These are phyloP conservation scores for Podarcis raffonei DNA, from an alignment of 2,113 vertebrate genomes.

Conservation along the genomic window DNA sequence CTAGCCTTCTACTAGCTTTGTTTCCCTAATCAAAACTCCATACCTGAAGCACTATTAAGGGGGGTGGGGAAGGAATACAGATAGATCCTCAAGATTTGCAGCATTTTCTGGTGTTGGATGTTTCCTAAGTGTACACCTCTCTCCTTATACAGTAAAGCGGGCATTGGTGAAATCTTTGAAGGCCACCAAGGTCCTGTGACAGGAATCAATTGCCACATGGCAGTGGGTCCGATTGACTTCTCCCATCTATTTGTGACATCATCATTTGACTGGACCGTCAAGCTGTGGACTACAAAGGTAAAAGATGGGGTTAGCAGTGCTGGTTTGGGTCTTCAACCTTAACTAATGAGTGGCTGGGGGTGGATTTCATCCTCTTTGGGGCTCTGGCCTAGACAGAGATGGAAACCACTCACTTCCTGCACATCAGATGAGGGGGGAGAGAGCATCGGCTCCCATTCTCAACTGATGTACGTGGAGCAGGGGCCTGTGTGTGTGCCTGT, in stretches of 20 bases:
- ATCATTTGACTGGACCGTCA: constrained; percentile 98
- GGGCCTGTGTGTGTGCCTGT: neutral
- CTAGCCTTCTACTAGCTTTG: neutral
- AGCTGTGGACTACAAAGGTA: constrained; percentile 99
- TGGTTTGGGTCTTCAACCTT: neutral
- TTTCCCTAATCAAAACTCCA: neutral
- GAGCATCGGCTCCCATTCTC: neutral
- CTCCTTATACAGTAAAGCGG: constrained; percentile 87
- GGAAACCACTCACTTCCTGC: neutral
- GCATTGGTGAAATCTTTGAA: constrained; percentile 97
- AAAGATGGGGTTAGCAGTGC: constrained; percentile 9
- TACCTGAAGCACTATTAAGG: neutral
- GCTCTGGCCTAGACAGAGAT: neutral
- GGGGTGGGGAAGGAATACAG: too few species aligned
- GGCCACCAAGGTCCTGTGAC: constrained; percentile 97
- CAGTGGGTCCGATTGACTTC: constrained; percentile 93
- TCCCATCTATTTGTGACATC: constrained; percentile 97
- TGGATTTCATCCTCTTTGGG: too few species aligned
- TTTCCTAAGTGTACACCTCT: constrained; percentile 15
- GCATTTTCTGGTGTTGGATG: neutral
- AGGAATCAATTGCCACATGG: constrained; percentile 95
- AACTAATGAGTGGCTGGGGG: neutral
- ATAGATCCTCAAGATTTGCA: neutral
- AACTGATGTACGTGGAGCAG: neutral
- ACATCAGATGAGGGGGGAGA: neutral